These are phyloP conservation scores for Tortricodes alternella DNA, from an alignment of 2,888 invertebrate species.

Conservation along the genomic window DNA sequence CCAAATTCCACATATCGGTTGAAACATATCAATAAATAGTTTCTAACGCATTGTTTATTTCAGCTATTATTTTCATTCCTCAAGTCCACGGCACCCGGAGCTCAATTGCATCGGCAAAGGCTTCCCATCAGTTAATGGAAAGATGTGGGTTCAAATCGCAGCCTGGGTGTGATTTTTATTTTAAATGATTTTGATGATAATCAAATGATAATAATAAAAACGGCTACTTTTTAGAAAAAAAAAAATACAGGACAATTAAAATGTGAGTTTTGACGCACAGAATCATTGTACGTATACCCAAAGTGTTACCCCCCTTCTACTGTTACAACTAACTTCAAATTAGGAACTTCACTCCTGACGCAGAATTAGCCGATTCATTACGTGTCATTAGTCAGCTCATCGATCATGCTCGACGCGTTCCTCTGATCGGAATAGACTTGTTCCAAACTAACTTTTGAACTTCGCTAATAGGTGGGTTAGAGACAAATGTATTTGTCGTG, in stretches of 20 bases:
- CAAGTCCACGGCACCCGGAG: no score
- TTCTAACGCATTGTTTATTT: conserved; percentile 27
- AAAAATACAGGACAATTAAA: no score
- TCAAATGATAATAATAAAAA: no score
- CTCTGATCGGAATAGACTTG: neutral
- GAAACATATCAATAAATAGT: conserved; percentile 14
- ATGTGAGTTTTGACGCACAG: no score
- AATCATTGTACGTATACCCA: no score
- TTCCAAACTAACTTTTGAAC: conserved; percentile 6
- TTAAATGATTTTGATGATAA: no score
- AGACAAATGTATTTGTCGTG: neutral
- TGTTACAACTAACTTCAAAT: neutral
- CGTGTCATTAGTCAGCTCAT: conserved; percentile 16
- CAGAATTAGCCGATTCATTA: conserved; percentile 22
- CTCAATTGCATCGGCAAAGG: no score
- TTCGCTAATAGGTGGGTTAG: conserved; percentile 3
- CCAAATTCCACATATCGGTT: conserved; percentile 18
- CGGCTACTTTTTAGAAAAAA: no score
- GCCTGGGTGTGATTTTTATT: no score
- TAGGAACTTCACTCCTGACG: conserved; percentile 1
- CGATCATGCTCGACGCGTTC: conserved; percentile 6
- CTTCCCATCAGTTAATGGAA: no score
- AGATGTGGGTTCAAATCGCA: no score
- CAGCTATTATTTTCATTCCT: no score
- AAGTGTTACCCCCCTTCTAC: neutral